phyloP scores from a whole-genome alignment of 2,888 invertebrate genomes.

The Temnothorax rugatulus region DNA sequence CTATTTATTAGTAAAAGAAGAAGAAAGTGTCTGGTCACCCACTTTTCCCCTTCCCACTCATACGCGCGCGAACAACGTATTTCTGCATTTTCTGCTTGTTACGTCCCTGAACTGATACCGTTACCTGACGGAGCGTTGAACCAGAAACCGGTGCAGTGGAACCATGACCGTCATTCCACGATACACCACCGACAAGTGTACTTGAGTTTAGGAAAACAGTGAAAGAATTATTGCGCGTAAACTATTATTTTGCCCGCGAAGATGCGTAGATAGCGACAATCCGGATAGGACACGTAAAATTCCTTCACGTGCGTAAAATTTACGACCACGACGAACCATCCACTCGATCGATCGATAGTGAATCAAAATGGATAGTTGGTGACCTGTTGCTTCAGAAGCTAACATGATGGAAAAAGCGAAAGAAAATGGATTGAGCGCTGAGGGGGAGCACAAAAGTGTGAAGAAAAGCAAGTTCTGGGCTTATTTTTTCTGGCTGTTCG shows the following conservation, averaged over 20 bases:
- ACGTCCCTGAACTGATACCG: slow-evolving; percentile 77
- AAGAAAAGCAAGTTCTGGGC: slow-evolving; percentile 87
- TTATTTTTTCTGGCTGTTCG: slow-evolving; percentile 95
- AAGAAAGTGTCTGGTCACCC: too few species aligned
- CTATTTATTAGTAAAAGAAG: too few species aligned
- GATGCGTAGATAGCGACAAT: not conserved
- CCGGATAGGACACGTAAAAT: not conserved
- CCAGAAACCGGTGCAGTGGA: slow-evolving; percentile 70
- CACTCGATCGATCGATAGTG: not conserved
- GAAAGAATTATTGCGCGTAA: slow-evolving; percentile 70
- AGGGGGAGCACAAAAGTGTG: not conserved
- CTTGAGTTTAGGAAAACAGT: slow-evolving; percentile 25
- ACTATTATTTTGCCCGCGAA: not conserved
- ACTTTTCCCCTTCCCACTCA: too few species aligned
- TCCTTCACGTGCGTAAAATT: too few species aligned
- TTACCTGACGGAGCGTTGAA: slow-evolving; percentile 80
- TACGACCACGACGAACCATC: not conserved
- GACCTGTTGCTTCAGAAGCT: slow-evolving; percentile 17
- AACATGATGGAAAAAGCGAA: slow-evolving; percentile 2
- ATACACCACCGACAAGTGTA: slow-evolving; percentile 41
- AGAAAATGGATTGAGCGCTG: not conserved
- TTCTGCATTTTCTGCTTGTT: slow-evolving; percentile 58
- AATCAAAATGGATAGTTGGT: slow-evolving; percentile 26
- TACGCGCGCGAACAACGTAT: too few species aligned
- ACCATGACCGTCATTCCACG: slow-evolving; percentile 68